Conservation (phyloP, 2,113 vertebrate genomes). For the Pipra filicauda region DNA sequence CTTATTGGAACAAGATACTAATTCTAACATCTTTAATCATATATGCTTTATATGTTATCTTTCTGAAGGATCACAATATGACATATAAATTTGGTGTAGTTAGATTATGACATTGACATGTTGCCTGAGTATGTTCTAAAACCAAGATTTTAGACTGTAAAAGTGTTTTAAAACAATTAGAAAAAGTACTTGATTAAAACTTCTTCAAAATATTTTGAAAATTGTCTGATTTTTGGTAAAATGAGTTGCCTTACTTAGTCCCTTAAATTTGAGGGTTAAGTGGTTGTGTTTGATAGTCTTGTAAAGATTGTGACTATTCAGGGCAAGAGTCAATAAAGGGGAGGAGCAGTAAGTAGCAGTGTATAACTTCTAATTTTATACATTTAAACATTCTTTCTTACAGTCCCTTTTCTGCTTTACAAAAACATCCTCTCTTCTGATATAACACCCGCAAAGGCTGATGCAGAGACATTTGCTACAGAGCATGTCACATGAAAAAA, state of each 20-base stretch:
- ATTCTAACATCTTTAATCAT: not conserved
- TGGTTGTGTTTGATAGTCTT: not conserved
- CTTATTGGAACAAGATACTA: not conserved
- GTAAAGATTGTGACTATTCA: not conserved
- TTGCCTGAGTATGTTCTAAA: not conserved
- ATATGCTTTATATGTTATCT: not conserved
- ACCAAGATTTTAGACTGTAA: not conserved
- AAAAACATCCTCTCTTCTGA: not conserved
- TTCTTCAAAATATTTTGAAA: conserved; percentile 1
- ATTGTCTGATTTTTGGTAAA: not conserved
- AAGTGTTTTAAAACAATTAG: not conserved
- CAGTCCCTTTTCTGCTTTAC: not conserved
- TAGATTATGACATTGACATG: not conserved
- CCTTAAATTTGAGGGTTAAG: not conserved
- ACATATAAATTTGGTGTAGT: not conserved
- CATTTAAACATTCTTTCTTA: not conserved
- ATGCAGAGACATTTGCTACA: not conserved
- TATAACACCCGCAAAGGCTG: not conserved
- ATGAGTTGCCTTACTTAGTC: not conserved
- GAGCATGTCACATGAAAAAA: not conserved
- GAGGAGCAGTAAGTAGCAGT: not conserved
- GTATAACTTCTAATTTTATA: not conserved
- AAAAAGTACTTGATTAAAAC: not conserved
- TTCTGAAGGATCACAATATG: not conserved
- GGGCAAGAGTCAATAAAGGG: not conserved